Evolutionary conservation across 2,113 vertebrate genomes (phyloP), one percentile per base, ranked within the genome.

Genomic region (Hemicordylus capensis): DNA sequence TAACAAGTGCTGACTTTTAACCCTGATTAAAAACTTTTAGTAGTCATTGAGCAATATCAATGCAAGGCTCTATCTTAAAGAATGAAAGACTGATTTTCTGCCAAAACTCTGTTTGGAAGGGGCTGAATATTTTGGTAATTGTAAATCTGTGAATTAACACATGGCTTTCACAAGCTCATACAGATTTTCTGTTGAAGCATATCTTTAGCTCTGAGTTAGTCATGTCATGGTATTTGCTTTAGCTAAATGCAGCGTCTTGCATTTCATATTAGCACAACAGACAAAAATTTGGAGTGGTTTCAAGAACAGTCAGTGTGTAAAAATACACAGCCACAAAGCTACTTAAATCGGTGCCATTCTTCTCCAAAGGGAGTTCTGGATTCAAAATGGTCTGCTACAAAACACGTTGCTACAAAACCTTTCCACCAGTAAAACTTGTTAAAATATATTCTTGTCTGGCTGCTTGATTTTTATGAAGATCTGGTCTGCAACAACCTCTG

Each of bases 281-380:
- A 67, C 28, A 91, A 90, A 69, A 90, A 93, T 89, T 64, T 92
- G 92, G 93, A 93, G 63, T 20, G 61, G 14, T 63, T 87, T 94
- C 90, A 91, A 69, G 88, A 88, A 90, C 24, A 88, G 89, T 44
- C 83, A 51, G 81, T 77, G 19, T 64, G 89, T 76, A 91, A 91
- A 10, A 86, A 87, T 76, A 75, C 0, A 88, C 82, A 87, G 56
- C 83, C 70, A 3, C 77, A 77, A 37, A 17, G 78, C 37, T 83
- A 15, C 48, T 78, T 61, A 20, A 74, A 3, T 3, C 75, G 61
- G 74, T 34, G 0, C 14, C 9, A 0, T 17, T 80, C 11, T 37
- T 58, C 51, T 44, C 58, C 2, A 77, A 54, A 42, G 78, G 63
- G 10, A 7, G 26, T 54, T 12, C 11, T 51, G 34, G 76, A 7